These are phyloP conservation scores for Euura saliciscinereae DNA, from an alignment of 1,140 invertebrate genomes.

Conservation along the genomic window DNA sequence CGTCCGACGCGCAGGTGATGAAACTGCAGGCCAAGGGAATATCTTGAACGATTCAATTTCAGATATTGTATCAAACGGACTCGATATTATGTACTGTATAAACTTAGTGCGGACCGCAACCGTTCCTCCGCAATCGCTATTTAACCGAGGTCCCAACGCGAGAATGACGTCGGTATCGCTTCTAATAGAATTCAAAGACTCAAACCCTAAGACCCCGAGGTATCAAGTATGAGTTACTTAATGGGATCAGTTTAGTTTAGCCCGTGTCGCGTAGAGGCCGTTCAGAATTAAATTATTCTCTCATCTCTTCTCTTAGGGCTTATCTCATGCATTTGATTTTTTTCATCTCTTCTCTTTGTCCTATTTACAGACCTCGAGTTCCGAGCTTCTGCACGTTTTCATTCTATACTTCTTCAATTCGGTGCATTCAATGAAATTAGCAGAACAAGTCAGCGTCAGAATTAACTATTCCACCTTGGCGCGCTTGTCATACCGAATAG, in stretches of 20 bases:
- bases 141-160: not conserved
- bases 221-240: not conserved
- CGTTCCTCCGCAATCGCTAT: no score
- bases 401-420: no score
- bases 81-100: not conserved
- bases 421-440: no score
- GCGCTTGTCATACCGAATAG: no score
- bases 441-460: no score
- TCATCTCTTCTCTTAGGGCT: not conserved
- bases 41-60: conserved; percentile 5
- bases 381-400: no score
- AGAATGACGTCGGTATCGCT: not conserved
- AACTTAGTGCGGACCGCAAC: no score
- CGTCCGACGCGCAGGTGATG: not conserved
- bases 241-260: conserved; percentile 2
- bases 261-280: not conserved
- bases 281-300: not conserved
- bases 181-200: not conserved
- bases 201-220: not conserved
- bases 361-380: no score
- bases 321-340: no score
- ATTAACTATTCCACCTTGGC: no score
- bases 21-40: not conserved
- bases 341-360: no score
- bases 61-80: conserved; percentile 1